A percentile compares a stretch with the other conserved stretches of the same genome.
These are phyloP conservation scores for Lithophane semibrunnea DNA, from an alignment of 2,888 invertebrate genomes.

Conservation along the genomic window DNA sequence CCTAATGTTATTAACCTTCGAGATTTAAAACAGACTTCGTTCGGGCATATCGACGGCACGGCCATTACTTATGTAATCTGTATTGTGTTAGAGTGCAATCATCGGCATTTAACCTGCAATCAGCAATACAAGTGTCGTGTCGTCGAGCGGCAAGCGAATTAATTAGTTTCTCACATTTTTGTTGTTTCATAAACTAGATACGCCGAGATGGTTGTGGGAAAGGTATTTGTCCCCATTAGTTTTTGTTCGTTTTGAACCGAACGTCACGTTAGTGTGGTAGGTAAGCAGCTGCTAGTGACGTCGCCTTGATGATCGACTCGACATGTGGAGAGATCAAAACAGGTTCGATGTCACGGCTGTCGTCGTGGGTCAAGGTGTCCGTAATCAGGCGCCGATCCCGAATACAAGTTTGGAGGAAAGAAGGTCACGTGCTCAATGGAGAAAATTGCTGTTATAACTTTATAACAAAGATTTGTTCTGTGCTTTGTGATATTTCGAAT, in stretches of 20 bases:
- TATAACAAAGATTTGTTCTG: conserved; percentile 24
- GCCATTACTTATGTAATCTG: conserved; percentile 52
- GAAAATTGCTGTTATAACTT: conserved; percentile 32
- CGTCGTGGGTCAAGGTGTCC: conserved; percentile 76
- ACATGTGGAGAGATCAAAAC: conserved; percentile 74
- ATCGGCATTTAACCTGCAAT: conserved; percentile 54
- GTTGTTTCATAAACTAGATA: conserved; percentile 66
- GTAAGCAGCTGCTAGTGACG: conserved; percentile 61
- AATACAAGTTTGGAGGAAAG: conserved; percentile 56
- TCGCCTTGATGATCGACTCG: conserved; percentile 66
- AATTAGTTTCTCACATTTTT: conserved; percentile 76
- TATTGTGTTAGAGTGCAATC: conserved; percentile 54
- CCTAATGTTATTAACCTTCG: conserved; percentile 76
- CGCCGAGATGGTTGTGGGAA: conserved; percentile 74
- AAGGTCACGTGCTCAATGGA: conserved; percentile 41
- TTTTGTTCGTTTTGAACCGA: conserved; percentile 60
- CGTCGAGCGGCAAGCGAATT: conserved; percentile 38
- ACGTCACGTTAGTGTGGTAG: conserved; percentile 46
- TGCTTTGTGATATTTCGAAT: conserved; percentile 14
- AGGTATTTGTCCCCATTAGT: conserved; percentile 73
- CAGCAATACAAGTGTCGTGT: conserved; percentile 55
- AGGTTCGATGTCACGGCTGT: conserved; percentile 81
- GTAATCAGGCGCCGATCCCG: conserved; percentile 62
- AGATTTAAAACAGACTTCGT: conserved; percentile 50
- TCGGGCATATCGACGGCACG: conserved; percentile 23